These are phyloP conservation scores for Zenarchopterus dispar DNA, from an alignment of 2,797 vertebrate genomes.

Conservation along the genomic window DNA sequence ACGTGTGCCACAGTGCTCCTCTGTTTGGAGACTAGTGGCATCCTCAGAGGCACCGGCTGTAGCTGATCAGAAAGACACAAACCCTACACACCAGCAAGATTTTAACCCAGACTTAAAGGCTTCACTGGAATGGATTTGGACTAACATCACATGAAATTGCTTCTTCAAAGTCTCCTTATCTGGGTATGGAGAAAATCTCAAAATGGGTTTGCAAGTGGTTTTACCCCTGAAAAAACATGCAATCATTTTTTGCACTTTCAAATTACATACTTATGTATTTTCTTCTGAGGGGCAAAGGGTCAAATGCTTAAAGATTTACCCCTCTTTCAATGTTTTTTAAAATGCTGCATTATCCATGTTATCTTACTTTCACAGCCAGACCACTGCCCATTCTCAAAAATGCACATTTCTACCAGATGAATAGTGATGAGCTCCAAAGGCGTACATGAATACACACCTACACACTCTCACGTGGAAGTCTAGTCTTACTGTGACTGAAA, in stretches of 20 bases:
- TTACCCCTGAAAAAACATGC: conserved; percentile 74
- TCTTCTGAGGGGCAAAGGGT: conserved; percentile 67
- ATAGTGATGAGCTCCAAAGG: conserved; percentile 67
- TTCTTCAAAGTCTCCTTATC: conserved; percentile 83
- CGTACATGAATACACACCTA: conserved; percentile 27
- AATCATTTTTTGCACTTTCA: conserved; percentile 79
- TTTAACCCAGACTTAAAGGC: conserved; percentile 75
- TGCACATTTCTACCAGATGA: conserved; percentile 65
- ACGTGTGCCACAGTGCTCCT: conserved; percentile 36
- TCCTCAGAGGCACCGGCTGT: conserved; percentile 59
- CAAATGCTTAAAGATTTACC: conserved; percentile 73
- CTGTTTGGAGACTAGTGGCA: conserved; percentile 48
- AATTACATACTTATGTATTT: conserved; percentile 76
- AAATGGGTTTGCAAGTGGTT: conserved; percentile 74
- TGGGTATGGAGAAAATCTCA: conserved; percentile 63
- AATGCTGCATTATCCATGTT: conserved; percentile 68
- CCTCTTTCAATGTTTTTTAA: conserved; percentile 64
- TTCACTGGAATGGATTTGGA: conserved; percentile 77
- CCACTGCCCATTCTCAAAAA: conserved; percentile 57
- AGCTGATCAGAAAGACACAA: conserved; percentile 75
- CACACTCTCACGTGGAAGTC: conserved; percentile 18
- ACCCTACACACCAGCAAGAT: conserved; percentile 75
- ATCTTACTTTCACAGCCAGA: conserved; percentile 72
- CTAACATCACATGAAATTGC: conserved; percentile 83
- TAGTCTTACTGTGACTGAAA: conserved; percentile 38